Conservation (phyloP, 2,888 invertebrate genomes). For the Meliscaeva auricollis region DNA sequence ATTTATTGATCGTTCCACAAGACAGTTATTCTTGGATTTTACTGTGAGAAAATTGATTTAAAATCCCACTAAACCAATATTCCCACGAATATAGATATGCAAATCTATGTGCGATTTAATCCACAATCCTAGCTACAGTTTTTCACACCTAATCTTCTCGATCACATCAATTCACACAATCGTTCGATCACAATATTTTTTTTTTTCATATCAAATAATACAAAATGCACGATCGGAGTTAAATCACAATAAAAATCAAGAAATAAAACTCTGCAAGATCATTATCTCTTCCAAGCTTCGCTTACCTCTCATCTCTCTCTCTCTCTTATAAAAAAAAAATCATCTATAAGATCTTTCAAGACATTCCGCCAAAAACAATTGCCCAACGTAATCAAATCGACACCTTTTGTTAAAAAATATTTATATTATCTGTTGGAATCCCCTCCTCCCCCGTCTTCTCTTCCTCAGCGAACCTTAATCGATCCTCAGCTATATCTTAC, state of each 20-base stretch:
- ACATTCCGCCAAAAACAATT: slow-evolving; percentile 71
- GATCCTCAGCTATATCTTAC: slow-evolving; percentile 42
- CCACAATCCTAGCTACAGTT: slow-evolving; percentile 52
- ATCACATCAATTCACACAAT: slow-evolving; percentile 48
- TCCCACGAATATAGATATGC: slow-evolving; percentile 48
- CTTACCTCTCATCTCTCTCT: background rate
- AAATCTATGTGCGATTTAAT: slow-evolving; percentile 32
- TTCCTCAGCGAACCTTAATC: slow-evolving; percentile 48
- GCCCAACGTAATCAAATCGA: slow-evolving; percentile 75
- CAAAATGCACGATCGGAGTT: slow-evolving; percentile 61
- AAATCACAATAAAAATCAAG: background rate
- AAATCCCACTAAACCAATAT: slow-evolving; percentile 5
- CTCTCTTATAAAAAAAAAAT: background rate
- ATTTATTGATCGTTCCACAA: too few species aligned
- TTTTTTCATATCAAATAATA: slow-evolving; percentile 44
- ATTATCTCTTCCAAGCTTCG: slow-evolving; percentile 39
- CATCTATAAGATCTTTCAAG: slow-evolving; percentile 16
- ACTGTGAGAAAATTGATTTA: background rate
- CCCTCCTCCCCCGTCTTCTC: background rate
- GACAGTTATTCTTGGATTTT: background rate
- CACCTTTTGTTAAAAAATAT: slow-evolving; percentile 63
- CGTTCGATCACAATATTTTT: slow-evolving; percentile 47
- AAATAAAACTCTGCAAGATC: slow-evolving; percentile 47
- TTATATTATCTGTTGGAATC: slow-evolving; percentile 3
- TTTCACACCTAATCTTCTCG: slow-evolving; percentile 66